Evolutionary conservation across 2,113 vertebrate genomes (phyloP).

Genomic region (Sebastes fasciatus): DNA sequence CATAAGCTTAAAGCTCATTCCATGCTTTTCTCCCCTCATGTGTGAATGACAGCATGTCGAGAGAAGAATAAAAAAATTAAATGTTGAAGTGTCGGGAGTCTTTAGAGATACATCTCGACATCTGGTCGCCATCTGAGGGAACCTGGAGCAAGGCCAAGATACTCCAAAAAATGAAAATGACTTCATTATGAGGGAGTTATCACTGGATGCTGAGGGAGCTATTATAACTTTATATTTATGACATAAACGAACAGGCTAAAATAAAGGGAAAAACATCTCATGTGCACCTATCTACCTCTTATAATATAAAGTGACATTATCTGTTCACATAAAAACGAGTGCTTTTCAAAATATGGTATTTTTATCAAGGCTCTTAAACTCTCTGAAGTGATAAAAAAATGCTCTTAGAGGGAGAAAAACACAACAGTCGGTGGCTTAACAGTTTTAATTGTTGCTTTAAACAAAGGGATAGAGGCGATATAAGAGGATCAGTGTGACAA

Average conservation of each 20-base stretch:
- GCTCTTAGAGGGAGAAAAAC: slow-evolving; percentile 51
- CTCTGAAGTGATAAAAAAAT: slow-evolving; percentile 70
- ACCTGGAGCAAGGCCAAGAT: slow-evolving; percentile 80
- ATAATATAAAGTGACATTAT: slow-evolving; percentile 59
- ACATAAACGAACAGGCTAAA: not conserved
- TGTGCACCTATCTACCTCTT: slow-evolving; percentile 19
- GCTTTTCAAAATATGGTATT: slow-evolving; percentile 55
- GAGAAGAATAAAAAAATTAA: slow-evolving; percentile 66
- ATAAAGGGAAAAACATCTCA: slow-evolving; percentile 14
- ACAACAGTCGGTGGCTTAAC: slow-evolving; percentile 66
- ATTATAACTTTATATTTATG: slow-evolving; percentile 33
- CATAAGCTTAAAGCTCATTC: slow-evolving; percentile 51
- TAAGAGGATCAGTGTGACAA: slow-evolving; percentile 76
- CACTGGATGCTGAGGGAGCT: slow-evolving; percentile 44
- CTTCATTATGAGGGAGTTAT: slow-evolving; percentile 82
- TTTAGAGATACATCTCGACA: slow-evolving; percentile 80
- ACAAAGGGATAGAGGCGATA: slow-evolving; percentile 68
- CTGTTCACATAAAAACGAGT: slow-evolving; percentile 58
- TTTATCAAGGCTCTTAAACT: slow-evolving; percentile 66
- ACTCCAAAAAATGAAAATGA: slow-evolving; percentile 77
- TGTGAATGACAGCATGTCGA: slow-evolving; percentile 51
- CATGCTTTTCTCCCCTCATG: slow-evolving; percentile 21
- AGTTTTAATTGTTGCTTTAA: slow-evolving; percentile 79
- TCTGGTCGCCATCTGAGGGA: slow-evolving; percentile 83
- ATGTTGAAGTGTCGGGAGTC: slow-evolving; percentile 64